These are phyloP conservation scores for Drosophila pseudoobscura DNA, from an alignment of 1,140 invertebrate genomes.

Conservation along the genomic window DNA sequence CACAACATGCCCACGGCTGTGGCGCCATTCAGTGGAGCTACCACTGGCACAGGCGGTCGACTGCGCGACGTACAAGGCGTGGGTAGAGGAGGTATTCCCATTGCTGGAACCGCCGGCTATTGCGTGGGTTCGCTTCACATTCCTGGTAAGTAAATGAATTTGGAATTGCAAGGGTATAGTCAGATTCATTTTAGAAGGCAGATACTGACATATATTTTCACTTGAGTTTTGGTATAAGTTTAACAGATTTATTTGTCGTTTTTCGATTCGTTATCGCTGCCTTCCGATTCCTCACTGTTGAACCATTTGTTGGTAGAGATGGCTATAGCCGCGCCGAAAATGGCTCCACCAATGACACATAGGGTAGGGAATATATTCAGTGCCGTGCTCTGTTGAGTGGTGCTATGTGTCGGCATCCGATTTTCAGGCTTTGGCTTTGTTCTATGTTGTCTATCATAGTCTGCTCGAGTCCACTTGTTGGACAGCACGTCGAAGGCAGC, in stretches of 20 bases:
- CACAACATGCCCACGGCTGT: constrained; percentile 99
- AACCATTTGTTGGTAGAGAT: too few relatives aligned
- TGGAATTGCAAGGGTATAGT: too few relatives aligned
- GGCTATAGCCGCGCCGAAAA: too few relatives aligned
- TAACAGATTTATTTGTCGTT: too few relatives aligned
- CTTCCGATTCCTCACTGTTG: background rate
- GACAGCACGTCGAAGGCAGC: constrained; percentile 44
- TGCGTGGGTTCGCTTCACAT: constrained; percentile 96
- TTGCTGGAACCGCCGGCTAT: constrained; percentile 98
- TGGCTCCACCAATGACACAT: too few relatives aligned
- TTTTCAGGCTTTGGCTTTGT: too few relatives aligned
- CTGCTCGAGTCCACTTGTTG: constrained; percentile 11
- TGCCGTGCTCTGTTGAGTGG: too few relatives aligned
- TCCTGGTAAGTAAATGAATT: constrained; percentile 86
- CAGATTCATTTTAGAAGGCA: background rate
- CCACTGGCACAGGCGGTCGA: constrained; percentile 97
- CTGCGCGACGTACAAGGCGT: constrained; percentile 97
- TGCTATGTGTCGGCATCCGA: too few relatives aligned
- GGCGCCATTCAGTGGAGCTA: constrained; percentile 96
- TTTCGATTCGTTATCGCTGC: too few relatives aligned
- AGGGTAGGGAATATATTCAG: too few relatives aligned
- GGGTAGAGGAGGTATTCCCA: constrained; percentile 94
- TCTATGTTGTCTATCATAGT: constrained; percentile 18
- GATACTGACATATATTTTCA: too few relatives aligned
- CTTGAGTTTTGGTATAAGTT: too few relatives aligned